Conservation (phyloP, 2,888 invertebrate species). For the Leptarthrus brevirostris region DNA sequence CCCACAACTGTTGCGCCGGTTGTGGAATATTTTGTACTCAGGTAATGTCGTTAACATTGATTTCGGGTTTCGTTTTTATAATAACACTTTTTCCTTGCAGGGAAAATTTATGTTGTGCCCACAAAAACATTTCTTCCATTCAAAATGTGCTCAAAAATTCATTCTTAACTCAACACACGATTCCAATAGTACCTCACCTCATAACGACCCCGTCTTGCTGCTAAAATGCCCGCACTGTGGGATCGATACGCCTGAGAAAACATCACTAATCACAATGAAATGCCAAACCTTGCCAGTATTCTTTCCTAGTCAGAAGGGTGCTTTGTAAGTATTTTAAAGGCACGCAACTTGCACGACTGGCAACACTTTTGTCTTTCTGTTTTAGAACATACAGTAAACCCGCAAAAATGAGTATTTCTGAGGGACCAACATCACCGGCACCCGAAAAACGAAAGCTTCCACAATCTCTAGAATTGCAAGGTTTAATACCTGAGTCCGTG, state of each 20-base stretch:
- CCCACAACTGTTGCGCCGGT: conserved; percentile 90
- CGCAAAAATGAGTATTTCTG: conserved; percentile 70
- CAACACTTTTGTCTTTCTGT: neutral
- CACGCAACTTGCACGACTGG: neutral
- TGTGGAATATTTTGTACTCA: conserved; percentile 93
- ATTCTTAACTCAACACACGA: conserved; percentile 65
- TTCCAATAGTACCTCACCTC: conserved; percentile 65
- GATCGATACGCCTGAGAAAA: conserved; percentile 69
- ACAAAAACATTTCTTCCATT: conserved; percentile 83
- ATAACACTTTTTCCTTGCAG: conserved; percentile 65
- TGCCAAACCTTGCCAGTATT: conserved; percentile 74
- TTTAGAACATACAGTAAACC: conserved; percentile 65
- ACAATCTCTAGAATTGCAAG: conserved; percentile 59
- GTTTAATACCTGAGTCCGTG: conserved; percentile 66
- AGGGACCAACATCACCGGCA: conserved; percentile 51
- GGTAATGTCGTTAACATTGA: conserved; percentile 68
- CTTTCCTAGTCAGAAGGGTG: conserved; percentile 69
- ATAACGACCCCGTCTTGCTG: conserved; percentile 63
- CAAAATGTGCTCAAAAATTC: conserved; percentile 75
- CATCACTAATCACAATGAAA: conserved; percentile 73
- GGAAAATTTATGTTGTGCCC: conserved; percentile 87
- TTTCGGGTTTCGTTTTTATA: neutral
- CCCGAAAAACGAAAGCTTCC: conserved; percentile 34
- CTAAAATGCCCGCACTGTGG: conserved; percentile 81
- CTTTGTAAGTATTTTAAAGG: conserved; percentile 58